Base-by-base conservation (phyloP, 2,888 invertebrate species). In the Nowickia ferox region DNA sequence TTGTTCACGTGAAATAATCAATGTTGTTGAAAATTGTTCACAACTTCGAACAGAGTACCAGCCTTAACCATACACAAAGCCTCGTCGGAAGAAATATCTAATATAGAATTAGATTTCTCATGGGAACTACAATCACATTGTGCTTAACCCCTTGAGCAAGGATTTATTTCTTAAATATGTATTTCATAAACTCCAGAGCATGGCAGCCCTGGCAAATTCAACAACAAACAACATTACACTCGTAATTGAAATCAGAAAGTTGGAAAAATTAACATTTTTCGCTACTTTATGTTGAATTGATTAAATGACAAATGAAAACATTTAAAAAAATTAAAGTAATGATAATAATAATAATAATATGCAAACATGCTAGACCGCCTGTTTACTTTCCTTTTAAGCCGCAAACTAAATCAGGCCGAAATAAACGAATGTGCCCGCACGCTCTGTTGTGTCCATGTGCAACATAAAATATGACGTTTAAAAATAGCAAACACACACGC, bases 321-420 rank as follows among this genome's bases (percentile, higher is more conserved):
- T 30, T 17, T 48, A 30, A 75, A 17, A 68, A 42, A 38, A 30
- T 30, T 30, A 30, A 30, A 30, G 30, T 30, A 30, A 30, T 30
- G 30, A 30, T 13, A 17, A n/a, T 55, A 65, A 65, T 55, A 65
- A 65, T 66, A 71, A 65, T 83, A 65, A 77, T 83, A 81, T 77
- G 74, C 82, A 85, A 55, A 82, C 78, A 85, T 65, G 78, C 61
- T 68, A 74, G 74, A 75, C 75, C 68, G 79, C 74, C 75, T 75
- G 78, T 53, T 78, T 82, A 86, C 85, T 86, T 86, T 86, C 83
- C 78, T 77, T 86, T 85, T 79, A 83, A 83, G 71, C 83, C 83
- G 66, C 86, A 83, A 86, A 82, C 85, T 82, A 81, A 81, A 83
- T 83, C 79, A 86, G 86, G 65, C 79, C 79, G 83, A 75, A 79